A percentile compares a stretch with the other conserved stretches of the same genome.
These are phyloP conservation scores for Cyanocitta stelleri DNA, from an alignment of 2,113 vertebrate species.

Conservation along the genomic window DNA sequence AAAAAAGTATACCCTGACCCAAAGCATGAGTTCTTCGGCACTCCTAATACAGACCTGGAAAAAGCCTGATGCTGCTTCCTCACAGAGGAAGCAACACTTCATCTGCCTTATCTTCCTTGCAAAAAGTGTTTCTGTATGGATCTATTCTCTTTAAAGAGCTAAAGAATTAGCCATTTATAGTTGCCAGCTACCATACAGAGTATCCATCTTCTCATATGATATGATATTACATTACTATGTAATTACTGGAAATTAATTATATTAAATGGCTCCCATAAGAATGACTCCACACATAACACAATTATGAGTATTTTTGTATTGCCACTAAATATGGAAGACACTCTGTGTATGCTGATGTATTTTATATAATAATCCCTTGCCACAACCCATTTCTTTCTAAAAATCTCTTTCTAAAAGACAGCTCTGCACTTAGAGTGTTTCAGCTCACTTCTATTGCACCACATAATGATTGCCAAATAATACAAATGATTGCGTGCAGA, in stretches of 20 bases:
- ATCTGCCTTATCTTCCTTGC: neutral
- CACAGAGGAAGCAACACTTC: neutral
- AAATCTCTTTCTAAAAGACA: slow-evolving; percentile 12
- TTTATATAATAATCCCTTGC: neutral
- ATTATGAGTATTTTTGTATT: slow-evolving; percentile 3
- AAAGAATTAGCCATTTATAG: neutral
- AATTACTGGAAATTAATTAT: slow-evolving; percentile 36
- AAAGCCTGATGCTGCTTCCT: neutral
- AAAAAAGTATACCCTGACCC: neutral
- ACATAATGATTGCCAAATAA: slow-evolving; percentile 40
- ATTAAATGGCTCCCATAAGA: neutral
- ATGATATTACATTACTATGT: neutral
- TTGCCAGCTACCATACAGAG: neutral
- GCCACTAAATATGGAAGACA: neutral
- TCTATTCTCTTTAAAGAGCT: neutral
- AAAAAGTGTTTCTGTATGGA: neutral
- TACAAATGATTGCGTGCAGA: neutral
- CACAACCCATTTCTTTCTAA: slow-evolving; percentile 7
- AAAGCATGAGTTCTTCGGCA: neutral
- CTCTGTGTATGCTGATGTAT: neutral
- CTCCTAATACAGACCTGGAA: neutral
- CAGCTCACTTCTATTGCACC: neutral
- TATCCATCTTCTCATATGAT: neutral
- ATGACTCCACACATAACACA: neutral
- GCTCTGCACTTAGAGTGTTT: neutral